These are phyloP conservation scores for Parazoanthus atlanticus DNA, from an alignment of 92 coral and sea anemone genomes.

Conservation along the genomic window DNA sequence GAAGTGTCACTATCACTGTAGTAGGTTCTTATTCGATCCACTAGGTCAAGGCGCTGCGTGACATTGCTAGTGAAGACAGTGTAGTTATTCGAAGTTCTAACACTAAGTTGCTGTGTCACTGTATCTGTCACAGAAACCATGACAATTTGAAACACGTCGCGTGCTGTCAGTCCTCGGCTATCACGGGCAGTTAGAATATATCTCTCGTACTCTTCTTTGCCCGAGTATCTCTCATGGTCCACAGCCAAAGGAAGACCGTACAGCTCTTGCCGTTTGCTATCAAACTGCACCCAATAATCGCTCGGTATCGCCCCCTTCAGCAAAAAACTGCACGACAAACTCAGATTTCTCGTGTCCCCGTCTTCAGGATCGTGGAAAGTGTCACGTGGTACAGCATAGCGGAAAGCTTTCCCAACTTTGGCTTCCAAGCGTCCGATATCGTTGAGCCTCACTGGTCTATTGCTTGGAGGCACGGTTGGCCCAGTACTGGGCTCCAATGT, in stretches of 20 bases:
- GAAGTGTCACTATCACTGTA: constrained; percentile 73
- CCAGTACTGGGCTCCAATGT: constrained; percentile 47
- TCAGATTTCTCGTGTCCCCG: constrained; percentile 76
- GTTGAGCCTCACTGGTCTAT: constrained; percentile 69
- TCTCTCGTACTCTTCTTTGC: constrained; percentile 60
- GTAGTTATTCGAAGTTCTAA: constrained; percentile 62
- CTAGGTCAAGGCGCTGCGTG: constrained; percentile 64
- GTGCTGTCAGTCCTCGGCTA: constrained; percentile 61
- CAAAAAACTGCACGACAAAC: constrained; percentile 51
- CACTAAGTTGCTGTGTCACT: constrained; percentile 65
- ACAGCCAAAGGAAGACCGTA: constrained; percentile 74
- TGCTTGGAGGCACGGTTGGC: constrained; percentile 67
- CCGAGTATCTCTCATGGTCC: constrained; percentile 57
- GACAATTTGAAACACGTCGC: constrained; percentile 84
- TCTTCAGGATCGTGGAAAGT: constrained; percentile 92
- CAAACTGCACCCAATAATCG: constrained; percentile 86
- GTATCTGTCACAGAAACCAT: constrained; percentile 54
- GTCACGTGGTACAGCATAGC: constrained; percentile 72
- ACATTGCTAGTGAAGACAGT: constrained; percentile 66
- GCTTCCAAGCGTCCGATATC: constrained; percentile 79
- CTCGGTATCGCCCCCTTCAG: constrained; percentile 51
- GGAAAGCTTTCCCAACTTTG: constrained; percentile 78
- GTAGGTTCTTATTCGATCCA: constrained; percentile 62
- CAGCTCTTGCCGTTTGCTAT: constrained; percentile 65
- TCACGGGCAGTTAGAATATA: constrained; percentile 78